Conservation (phyloP, 2,888 invertebrate genomes). For the Calliphora vomitoria region DNA sequence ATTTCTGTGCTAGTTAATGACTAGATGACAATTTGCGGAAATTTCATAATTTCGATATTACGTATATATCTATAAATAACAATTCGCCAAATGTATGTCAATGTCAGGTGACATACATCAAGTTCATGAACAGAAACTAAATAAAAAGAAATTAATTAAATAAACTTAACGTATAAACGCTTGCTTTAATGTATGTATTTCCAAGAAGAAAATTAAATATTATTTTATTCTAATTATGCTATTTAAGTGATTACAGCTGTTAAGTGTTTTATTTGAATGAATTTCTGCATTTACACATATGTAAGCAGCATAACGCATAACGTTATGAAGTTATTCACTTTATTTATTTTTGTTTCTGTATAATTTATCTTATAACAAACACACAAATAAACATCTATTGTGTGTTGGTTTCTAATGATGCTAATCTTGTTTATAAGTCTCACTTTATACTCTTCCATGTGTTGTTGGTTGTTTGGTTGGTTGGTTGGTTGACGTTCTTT, state of each 20-base stretch:
- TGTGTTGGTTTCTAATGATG: slow-evolving; percentile 58
- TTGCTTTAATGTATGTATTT: no score
- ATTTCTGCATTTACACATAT: slow-evolving; percentile 7
- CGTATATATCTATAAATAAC: no score
- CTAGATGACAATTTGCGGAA: no score
- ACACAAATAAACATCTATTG: slow-evolving; percentile 52
- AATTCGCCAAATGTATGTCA: no score
- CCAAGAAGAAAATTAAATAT: no score
- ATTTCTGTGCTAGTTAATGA: no score
- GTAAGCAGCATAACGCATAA: background rate
- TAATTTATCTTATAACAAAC: slow-evolving; percentile 26
- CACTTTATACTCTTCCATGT: slow-evolving; percentile 31
- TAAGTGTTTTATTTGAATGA: background rate
- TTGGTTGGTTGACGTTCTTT: slow-evolving; percentile 33
- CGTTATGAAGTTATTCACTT: slow-evolving; percentile 32
- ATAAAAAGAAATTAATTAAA: no score
- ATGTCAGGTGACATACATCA: no score
- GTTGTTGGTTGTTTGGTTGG: no score
- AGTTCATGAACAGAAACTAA: no score
- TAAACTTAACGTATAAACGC: no score
- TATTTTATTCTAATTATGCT: background rate
- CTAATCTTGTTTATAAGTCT: slow-evolving; percentile 61
- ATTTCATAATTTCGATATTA: no score
- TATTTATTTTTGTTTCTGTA: slow-evolving; percentile 37
- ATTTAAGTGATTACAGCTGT: background rate